These are phyloP conservation scores for Enoplosus armatus DNA, from an alignment of 2,797 vertebrate species.

Conservation along the genomic window DNA sequence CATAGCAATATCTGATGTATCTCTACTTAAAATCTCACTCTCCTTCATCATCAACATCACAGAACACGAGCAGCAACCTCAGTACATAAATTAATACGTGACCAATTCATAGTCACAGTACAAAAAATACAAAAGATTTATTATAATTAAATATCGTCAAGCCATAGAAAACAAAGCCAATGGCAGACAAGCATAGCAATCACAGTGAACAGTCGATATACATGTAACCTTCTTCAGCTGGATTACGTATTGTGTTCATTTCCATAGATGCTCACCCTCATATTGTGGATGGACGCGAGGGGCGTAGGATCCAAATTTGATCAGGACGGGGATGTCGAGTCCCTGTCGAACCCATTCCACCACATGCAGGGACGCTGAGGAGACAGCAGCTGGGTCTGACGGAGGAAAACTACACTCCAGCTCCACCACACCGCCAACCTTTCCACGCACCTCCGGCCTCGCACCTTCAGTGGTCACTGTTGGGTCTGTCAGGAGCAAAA, in stretches of 20 bases:
- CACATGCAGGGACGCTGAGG: constrained; percentile 85
- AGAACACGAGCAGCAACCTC: background rate
- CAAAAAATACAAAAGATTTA: background rate
- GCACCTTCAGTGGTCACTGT: constrained; percentile 44
- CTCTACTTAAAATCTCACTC: no score
- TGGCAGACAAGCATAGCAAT: background rate
- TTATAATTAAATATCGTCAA: background rate
- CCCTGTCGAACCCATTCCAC: constrained; percentile 95
- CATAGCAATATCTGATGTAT: no score
- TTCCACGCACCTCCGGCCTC: constrained; percentile 81
- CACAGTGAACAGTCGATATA: background rate
- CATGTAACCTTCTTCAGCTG: background rate
- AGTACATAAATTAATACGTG: background rate
- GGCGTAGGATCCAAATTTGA: constrained; percentile 91
- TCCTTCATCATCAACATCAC: background rate
- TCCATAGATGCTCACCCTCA: constrained; percentile 84
- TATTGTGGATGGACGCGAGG: constrained; percentile 92
- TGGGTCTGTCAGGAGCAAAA: constrained; percentile 26
- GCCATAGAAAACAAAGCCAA: background rate
- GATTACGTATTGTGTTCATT: background rate
- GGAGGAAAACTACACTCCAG: constrained; percentile 86
- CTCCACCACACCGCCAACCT: constrained; percentile 85
- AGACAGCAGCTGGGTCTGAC: constrained; percentile 22
- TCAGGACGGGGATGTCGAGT: constrained; percentile 92
- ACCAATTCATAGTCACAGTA: background rate